Base-by-base conservation (phyloP, 2,113 vertebrate species). In the Anhinga anhinga region DNA sequence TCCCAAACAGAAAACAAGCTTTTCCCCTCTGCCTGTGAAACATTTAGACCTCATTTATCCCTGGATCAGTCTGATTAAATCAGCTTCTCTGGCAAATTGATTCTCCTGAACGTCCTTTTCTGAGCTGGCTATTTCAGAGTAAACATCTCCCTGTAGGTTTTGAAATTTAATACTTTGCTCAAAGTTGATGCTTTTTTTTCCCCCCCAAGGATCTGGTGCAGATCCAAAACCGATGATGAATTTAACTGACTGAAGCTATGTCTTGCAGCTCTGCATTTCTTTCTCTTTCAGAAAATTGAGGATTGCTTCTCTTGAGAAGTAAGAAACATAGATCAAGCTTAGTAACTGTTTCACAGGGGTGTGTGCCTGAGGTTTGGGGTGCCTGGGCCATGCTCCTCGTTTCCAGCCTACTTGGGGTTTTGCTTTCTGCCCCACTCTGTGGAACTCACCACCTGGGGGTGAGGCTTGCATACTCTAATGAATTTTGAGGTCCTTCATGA, bases 11-110 rank as follows among this genome's bases (percentile, higher is more conserved):
- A 84, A 85, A 87, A 49, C 34, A 82, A 55, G 17, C 27, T 59
- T 73, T 88, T 84, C 10, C 7, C 6, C 17, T 80, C 40, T 86
- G 55, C 76, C 47, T 70, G 29, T 66, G 82, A 89, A 96, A 91
- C 29, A 18, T 85, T 93, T 78, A 92, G 55, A 82, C 42, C 45
- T 95, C 16, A 26, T 77, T 95, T 94, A 65, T 79, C 44, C 18
- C 44, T 85, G 32, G 32, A 87, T 89, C 65, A 42, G n/a, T 77
- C 70, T 69, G 86, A 96, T 94, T 86, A 91, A 89, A 95, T 93
- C 86, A 91, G 55, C 44, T 82, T 71, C 36, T 86, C 77, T 62
- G 70, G 27, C 34, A 91, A 67, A 91, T 72, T 89, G 86, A 82
- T 90, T 92, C 16, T 95, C 78, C 77, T 59, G 56, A 86, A 81